A percentile compares a stretch with the other conserved stretches of the same genome.
These are phyloP conservation scores for Drosophila percnosoma DNA, from an alignment of 2,888 invertebrate species.

Conservation along the genomic window DNA sequence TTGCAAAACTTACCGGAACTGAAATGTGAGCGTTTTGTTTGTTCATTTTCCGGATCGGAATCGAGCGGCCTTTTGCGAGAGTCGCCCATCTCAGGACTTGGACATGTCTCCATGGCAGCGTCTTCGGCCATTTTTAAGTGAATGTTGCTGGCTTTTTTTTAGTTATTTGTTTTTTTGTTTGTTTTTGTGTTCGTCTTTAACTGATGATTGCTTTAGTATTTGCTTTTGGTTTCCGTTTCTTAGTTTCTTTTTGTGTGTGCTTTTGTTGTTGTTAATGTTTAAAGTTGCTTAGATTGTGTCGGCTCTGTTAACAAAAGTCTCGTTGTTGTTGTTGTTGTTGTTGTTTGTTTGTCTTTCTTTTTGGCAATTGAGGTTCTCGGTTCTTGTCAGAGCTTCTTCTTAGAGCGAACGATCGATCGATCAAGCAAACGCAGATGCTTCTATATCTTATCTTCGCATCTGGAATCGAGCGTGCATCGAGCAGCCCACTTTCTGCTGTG, in stretches of 20 bases:
- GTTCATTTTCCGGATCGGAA: conserved; percentile 93
- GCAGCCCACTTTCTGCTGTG: conserved; percentile 25
- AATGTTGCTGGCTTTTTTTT: conserved; percentile 72
- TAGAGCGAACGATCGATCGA: conserved; percentile 20
- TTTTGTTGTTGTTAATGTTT: conserved; percentile 13
- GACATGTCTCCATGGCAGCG: conserved; percentile 97
- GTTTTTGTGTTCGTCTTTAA: conserved; percentile 32
- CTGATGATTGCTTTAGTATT: conserved; percentile 57
- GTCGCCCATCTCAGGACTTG: conserved; percentile 95
- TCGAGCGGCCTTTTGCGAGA: conserved; percentile 96
- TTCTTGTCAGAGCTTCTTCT: conserved; percentile 32
- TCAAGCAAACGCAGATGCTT: conserved; percentile 31
- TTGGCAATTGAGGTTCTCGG: conserved; percentile 49
- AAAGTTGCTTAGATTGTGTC: conserved; percentile 20
- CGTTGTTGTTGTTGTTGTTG: conserved; percentile 21
- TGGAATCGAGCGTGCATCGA: conserved; percentile 31
- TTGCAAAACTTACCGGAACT: conserved; percentile 90
- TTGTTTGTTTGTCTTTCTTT: not conserved
- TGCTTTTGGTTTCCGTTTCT: conserved; percentile 52
- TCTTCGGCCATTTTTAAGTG: conserved; percentile 92
- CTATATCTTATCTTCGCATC: conserved; percentile 60
- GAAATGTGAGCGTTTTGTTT: conserved; percentile 95
- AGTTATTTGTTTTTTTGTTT: conserved; percentile 25
- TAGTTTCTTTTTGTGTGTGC: conserved; percentile 24
- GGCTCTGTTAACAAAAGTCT: conserved; percentile 31